Conservation (phyloP, 2,113 vertebrate genomes). For the Crocuta crocuta region DNA sequence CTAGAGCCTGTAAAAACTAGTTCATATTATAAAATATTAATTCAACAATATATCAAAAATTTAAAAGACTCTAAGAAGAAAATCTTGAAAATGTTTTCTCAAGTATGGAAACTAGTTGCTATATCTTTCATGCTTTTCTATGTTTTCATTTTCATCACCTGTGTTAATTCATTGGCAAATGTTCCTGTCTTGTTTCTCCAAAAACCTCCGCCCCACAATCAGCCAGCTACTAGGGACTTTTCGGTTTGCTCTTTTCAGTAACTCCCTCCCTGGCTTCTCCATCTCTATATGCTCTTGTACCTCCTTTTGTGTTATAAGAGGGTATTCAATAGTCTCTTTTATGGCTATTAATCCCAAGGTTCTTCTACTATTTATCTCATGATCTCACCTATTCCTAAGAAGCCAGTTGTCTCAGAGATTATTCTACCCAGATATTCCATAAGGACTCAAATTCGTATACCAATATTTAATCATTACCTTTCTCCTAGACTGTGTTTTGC, state of each 20-base stretch:
- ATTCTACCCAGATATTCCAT: not conserved
- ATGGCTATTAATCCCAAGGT: not conserved
- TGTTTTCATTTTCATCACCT: not conserved
- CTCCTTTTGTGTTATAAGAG: not conserved
- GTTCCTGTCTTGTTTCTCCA: not conserved
- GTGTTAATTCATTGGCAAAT: not conserved
- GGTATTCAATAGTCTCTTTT: not conserved
- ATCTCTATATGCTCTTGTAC: not conserved
- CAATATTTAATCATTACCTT: not conserved
- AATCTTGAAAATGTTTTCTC: not conserved
- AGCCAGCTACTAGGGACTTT: not conserved
- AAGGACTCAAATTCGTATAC: not conserved
- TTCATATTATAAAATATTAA: not conserved
- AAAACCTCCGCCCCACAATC: not conserved
- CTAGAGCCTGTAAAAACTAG: not conserved
- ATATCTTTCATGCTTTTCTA: not conserved
- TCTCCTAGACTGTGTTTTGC: not conserved
- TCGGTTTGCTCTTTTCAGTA: not conserved
- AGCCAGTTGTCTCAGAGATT: not conserved
- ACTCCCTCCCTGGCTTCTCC: not conserved
- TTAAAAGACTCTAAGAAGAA: not conserved
- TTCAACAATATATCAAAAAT: not conserved
- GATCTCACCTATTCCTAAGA: not conserved
- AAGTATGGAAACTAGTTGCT: not conserved
- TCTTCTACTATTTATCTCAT: not conserved